phyloP scores from a whole-genome alignment of 2,888 invertebrate species.

The Prosapia bicincta region DNA sequence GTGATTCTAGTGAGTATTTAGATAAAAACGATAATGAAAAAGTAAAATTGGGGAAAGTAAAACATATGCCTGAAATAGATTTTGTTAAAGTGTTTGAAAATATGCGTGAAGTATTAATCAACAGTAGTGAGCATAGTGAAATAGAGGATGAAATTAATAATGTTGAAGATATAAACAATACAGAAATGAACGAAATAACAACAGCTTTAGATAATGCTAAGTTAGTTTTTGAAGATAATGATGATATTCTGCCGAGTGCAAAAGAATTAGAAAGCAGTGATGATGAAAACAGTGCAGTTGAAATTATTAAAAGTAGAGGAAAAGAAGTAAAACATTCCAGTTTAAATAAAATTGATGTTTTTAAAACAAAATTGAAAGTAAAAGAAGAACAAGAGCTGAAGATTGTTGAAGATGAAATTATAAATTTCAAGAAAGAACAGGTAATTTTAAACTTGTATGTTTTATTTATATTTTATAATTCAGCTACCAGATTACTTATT shows the following conservation, averaged over 20 bases:
- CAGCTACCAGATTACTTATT: too few species aligned
- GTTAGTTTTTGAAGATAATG: background rate
- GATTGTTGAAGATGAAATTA: conserved; percentile 32
- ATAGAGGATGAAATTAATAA: background rate
- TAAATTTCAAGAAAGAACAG: conserved; percentile 31
- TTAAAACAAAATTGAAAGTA: background rate
- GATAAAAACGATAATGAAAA: conserved; percentile 1
- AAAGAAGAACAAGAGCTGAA: conserved; percentile 5
- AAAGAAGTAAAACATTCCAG: background rate
- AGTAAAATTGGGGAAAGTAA: conserved; percentile 1
- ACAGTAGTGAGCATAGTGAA: conserved; percentile 12
- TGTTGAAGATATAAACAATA: background rate
- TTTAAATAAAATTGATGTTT: background rate
- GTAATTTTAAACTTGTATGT: conserved; percentile 38
- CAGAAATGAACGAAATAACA: background rate
- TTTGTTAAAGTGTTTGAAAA: conserved; percentile 14
- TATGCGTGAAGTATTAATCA: conserved; percentile 4
- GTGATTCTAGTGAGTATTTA: background rate
- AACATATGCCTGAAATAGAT: conserved; percentile 11
- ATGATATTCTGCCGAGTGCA: background rate
- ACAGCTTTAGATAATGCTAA: background rate
- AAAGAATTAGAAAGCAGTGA: background rate
- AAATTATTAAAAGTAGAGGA: background rate
- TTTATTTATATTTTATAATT: too few species aligned
- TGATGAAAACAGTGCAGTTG: background rate